Evolutionary conservation across 2,888 invertebrate genomes (phyloP).

Genomic region (Ophion slaviceki): DNA sequence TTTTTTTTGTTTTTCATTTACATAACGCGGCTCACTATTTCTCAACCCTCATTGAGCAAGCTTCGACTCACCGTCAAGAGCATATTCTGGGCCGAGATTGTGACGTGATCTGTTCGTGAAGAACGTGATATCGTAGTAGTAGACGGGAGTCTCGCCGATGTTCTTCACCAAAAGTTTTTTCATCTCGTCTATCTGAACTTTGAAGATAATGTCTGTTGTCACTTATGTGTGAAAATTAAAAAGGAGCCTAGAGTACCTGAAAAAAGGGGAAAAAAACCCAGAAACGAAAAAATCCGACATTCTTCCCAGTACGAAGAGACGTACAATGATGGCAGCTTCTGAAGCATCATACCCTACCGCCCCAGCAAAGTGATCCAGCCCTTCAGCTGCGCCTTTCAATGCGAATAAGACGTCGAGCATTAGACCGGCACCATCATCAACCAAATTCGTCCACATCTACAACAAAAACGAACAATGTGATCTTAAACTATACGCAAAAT

Average conservation of each 20-base stretch:
- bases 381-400: too few species aligned
- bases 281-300: not conserved
- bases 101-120: constrained; percentile 66
- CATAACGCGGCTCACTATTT: too few species aligned
- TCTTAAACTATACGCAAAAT: too few species aligned
- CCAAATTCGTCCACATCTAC: not conserved
- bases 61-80: not conserved
- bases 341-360: not conserved
- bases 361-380: not conserved
- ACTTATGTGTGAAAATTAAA: constrained; percentile 49
- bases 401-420: not conserved
- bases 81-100: not conserved
- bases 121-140: constrained; percentile 67
- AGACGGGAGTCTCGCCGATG: constrained; percentile 49
- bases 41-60: too few species aligned
- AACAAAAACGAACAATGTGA: too few species aligned
- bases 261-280: too few species aligned
- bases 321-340: constrained; percentile 8
- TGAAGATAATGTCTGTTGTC: constrained; percentile 23
- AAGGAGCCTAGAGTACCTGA: constrained; percentile 37
- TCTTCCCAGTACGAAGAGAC: not conserved
- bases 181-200: constrained; percentile 30
- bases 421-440: not conserved
- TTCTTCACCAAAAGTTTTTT: constrained; percentile 22
- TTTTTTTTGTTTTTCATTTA: too few species aligned